These are phyloP conservation scores for Dynastes tityus DNA, from an alignment of 2,888 invertebrate species.

Conservation along the genomic window DNA sequence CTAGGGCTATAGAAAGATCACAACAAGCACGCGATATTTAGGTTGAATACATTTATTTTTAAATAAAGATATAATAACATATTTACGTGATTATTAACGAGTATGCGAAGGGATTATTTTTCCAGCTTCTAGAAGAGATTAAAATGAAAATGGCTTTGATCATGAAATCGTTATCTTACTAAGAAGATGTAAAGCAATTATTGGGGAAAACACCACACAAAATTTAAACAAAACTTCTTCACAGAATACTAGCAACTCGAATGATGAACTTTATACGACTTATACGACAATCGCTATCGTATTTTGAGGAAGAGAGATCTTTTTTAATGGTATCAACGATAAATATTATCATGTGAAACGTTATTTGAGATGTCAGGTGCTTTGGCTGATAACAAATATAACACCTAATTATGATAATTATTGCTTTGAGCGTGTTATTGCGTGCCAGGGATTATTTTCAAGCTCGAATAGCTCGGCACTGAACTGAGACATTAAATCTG, in stretches of 20 bases:
- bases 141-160: too few species aligned
- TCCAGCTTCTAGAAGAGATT: too few species aligned
- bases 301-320: neutral
- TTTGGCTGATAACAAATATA: slow-evolving; percentile 57
- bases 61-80: too few species aligned
- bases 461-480: slow-evolving; percentile 41
- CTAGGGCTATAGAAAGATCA: neutral
- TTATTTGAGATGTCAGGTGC: slow-evolving; percentile 56
- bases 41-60: too few species aligned
- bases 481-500: slow-evolving; percentile 49
- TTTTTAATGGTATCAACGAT: slow-evolving; percentile 3
- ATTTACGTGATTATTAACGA: too few species aligned
- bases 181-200: too few species aligned
- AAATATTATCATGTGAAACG: slow-evolving; percentile 57
- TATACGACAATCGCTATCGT: neutral
- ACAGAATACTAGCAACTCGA: too few species aligned
- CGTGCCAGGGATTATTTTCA: slow-evolving; percentile 55
- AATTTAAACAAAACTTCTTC: too few species aligned
- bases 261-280: neutral
- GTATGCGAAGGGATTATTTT: too few species aligned
- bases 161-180: too few species aligned
- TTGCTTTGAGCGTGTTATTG: slow-evolving; percentile 56
- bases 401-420: slow-evolving; percentile 59
- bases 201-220: too few species aligned
- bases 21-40: too few species aligned